These are phyloP conservation scores for Eriosoma lanigerum DNA, from an alignment of 1,140 invertebrate genomes.

Conservation along the genomic window DNA sequence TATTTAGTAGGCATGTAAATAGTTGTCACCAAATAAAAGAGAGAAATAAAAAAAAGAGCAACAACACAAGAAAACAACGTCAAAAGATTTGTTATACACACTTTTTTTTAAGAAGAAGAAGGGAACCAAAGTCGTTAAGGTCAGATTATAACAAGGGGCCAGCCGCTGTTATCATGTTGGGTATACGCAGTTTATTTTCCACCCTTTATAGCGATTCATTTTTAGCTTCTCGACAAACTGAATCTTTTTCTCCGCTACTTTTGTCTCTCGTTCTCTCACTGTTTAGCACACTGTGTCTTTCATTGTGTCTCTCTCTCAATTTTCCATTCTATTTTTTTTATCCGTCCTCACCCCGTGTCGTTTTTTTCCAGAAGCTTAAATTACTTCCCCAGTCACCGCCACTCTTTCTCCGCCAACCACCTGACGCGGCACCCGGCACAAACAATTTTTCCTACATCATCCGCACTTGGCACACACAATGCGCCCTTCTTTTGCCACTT, in stretches of 20 bases:
- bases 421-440: slow-evolving; percentile 46
- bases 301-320: neutral
- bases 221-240: slow-evolving; percentile 49
- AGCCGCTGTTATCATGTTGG: slow-evolving; percentile 50
- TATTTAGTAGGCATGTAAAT: neutral
- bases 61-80: slow-evolving; percentile 40
- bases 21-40: neutral
- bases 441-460: slow-evolving; percentile 52
- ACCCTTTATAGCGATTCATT: slow-evolving; percentile 50
- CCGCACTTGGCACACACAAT: slow-evolving; percentile 47
- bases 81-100: slow-evolving; percentile 49
- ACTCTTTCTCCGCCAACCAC: slow-evolving; percentile 11
- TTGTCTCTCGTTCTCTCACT: slow-evolving; percentile 18
- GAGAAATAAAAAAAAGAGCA: slow-evolving; percentile 22
- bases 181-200: slow-evolving; percentile 50
- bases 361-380: slow-evolving; percentile 42
- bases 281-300: neutral
- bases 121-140: slow-evolving; percentile 48
- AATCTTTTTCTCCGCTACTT: slow-evolving; percentile 29
- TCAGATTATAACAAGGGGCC: slow-evolving; percentile 51
- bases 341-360: neutral
- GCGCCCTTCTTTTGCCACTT: slow-evolving; percentile 42
- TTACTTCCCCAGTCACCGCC: slow-evolving; percentile 21
- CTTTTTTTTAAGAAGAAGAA: slow-evolving; percentile 17
- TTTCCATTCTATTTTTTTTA: slow-evolving; percentile 23